phyloP scores from a whole-genome alignment of 1,140 invertebrate genomes.

The Vollenhovia emeryi region DNA sequence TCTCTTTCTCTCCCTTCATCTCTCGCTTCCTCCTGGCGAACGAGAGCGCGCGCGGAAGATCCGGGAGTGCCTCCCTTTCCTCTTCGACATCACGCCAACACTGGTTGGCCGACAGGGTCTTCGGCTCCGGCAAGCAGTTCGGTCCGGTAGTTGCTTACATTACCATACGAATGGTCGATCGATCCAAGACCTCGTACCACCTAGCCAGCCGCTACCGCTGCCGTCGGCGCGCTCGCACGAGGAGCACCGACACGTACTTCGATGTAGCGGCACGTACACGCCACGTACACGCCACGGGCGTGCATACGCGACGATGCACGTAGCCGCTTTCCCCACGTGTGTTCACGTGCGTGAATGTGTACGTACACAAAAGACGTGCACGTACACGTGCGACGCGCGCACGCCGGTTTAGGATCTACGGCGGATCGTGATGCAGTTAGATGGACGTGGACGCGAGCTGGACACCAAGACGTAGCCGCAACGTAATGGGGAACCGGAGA shows the following conservation, averaged over 20 bases:
- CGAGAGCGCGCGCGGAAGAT: conserved; percentile 37
- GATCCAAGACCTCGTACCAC: conserved; percentile 75
- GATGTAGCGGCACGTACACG: conserved; percentile 40
- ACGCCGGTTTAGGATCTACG: neutral
- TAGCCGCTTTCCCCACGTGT: neutral
- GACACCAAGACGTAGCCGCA: neutral
- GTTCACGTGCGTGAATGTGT: neutral
- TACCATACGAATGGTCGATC: conserved; percentile 84
- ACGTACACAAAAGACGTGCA: neutral
- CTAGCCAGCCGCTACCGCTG: conserved; percentile 47
- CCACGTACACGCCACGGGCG: conserved; percentile 30
- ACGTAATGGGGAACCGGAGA: neutral
- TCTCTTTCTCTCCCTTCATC: conserved; percentile 15
- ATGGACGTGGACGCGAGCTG: neutral
- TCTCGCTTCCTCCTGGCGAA: neutral
- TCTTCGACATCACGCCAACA: conserved; percentile 65
- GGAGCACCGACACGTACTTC: conserved; percentile 57
- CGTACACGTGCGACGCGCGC: neutral
- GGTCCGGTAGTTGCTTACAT: conserved; percentile 83
- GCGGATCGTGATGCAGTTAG: conserved; percentile 5
- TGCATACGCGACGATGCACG: conserved; percentile 27
- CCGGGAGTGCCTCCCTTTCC: conserved; percentile 61
- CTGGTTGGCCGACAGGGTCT: conserved; percentile 70
- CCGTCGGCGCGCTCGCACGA: conserved; percentile 26
- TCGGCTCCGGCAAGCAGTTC: conserved; percentile 79